phyloP scores from a whole-genome alignment of 37 sponge, comb jelly and placozoan genomes.

The Ephydatia muelleri region DNA sequence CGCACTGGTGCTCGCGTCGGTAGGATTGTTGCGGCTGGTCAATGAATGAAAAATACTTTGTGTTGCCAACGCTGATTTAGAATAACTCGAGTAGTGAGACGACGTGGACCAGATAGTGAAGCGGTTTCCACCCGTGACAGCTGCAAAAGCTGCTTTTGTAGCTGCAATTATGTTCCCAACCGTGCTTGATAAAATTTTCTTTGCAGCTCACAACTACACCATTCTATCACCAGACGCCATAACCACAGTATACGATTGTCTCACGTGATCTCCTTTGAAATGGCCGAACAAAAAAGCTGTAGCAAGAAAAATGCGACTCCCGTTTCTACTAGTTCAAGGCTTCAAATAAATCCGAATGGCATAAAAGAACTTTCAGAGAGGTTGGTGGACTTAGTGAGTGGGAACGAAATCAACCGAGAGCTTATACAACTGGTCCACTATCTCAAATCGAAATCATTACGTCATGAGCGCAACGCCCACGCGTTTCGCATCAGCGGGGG shows the following conservation, averaged over 20 bases:
- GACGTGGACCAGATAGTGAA: not conserved
- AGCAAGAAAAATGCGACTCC: not conserved
- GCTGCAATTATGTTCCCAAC: not conserved
- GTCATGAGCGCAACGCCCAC: slow-evolving; percentile 25
- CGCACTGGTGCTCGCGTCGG: not conserved
- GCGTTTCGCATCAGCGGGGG: slow-evolving; percentile 31
- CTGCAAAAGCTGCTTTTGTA: not conserved
- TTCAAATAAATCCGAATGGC: not conserved
- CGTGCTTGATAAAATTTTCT: not conserved
- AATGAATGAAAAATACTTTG: not conserved
- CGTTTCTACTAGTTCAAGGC: not conserved
- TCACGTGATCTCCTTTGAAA: slow-evolving; percentile 9
- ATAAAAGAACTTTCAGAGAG: slow-evolving; percentile 18
- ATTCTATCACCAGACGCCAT: slow-evolving; percentile 20
- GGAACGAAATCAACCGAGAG: not conserved
- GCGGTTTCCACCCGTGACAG: not conserved
- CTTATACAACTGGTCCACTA: slow-evolving; percentile 19
- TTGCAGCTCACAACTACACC: slow-evolving; percentile 7
- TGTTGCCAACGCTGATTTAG: not conserved
- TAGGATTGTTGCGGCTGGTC: not conserved
- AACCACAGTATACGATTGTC: slow-evolving; percentile 7
- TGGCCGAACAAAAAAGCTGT: not conserved
- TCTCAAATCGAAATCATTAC: slow-evolving; percentile 54
- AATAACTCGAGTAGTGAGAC: not conserved
- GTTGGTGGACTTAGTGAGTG: not conserved